Evolutionary conservation across 2,113 vertebrate species (phyloP), one percentile per base, ranked within the genome.

Genomic region (Nothoprocta pentlandii): DNA sequence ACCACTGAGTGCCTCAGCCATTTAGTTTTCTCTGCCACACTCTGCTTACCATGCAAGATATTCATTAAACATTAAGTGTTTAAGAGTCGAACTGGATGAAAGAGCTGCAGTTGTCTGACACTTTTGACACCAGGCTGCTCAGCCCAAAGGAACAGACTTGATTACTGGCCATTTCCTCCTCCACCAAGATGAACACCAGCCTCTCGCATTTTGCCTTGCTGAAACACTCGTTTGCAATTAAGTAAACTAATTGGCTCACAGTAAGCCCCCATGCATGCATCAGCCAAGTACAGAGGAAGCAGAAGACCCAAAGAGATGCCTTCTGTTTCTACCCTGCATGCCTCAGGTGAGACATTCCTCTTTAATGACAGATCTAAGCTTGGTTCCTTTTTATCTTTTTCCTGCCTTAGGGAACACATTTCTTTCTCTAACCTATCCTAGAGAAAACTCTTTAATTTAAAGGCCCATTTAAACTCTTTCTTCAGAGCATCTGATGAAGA

Each of bases 211-310:
- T 76, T 58, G 71, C 81, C 71, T 68, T 63, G 26, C 71, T 86
- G 17, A 6, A 23, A 77, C 42, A 42, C 58, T 77, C 66, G 61
- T 13, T 94, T 91, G 71, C 75, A 88, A 92, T 95, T 96, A 92
- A 92, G 94, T 90, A 81, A 92, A 87, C 62, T 90, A 64, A 92
- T 92, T 90, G 91, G 69, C 85, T 83, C 84, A 90, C 70, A 91
- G 80, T 61, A 58, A 91, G 28, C 68, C 79, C 80, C 77, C 71
- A 74, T 87, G 61, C 36, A 80, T 34, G 32, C 58, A 67, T 15
- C 61, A 89, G 23, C 41, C 46, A 87, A 79, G 58, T 70, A 82
- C 64, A 85, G 87, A 83, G 75, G 71, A 54, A 69, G 73, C 4
- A 76, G 78, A n/a, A 81, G 70, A 81, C 21, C 49, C 83, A 86